Evolutionary conservation across 1,140 invertebrate species (phyloP).

Genomic region (Solenopsis fugax): DNA sequence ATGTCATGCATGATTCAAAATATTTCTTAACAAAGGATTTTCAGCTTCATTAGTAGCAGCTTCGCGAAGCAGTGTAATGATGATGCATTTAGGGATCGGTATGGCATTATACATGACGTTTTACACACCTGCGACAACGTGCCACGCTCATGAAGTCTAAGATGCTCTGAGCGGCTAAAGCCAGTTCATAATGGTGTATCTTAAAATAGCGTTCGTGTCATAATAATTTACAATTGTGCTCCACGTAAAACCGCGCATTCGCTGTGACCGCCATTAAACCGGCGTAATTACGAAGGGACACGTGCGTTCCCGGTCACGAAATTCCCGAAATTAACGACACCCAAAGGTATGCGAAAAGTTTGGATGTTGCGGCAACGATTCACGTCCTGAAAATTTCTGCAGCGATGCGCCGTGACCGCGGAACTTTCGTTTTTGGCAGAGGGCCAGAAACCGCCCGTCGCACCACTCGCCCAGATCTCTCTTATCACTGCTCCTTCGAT

Average conservation of each 20-base stretch:
- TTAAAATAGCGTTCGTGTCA: neutral
- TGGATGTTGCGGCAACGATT: constrained; percentile 45
- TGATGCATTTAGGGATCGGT: constrained; percentile 11
- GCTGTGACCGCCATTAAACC: constrained; percentile 25
- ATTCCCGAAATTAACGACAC: constrained; percentile 54
- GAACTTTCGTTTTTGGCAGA: constrained; percentile 57
- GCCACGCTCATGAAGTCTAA: neutral
- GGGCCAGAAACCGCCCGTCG: constrained; percentile 19
- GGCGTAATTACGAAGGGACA: constrained; percentile 35
- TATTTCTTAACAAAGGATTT: neutral
- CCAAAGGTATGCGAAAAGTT: constrained; percentile 56
- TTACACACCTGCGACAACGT: neutral
- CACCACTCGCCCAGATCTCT: neutral
- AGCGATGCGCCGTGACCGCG: constrained; percentile 28
- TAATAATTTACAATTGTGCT: constrained; percentile 50
- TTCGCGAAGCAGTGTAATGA: neutral
- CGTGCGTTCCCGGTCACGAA: constrained; percentile 32
- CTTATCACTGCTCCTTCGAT: constrained; percentile 53
- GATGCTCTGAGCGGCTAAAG: neutral
- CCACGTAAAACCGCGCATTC: neutral
- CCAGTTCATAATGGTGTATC: neutral
- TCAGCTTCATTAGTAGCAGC: neutral
- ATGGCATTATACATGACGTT: neutral
- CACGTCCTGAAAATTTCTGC: constrained; percentile 56
- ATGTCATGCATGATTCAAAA: neutral